These are phyloP conservation scores for Eulithis prunata DNA, from an alignment of 2,888 invertebrate species.

Conservation along the genomic window DNA sequence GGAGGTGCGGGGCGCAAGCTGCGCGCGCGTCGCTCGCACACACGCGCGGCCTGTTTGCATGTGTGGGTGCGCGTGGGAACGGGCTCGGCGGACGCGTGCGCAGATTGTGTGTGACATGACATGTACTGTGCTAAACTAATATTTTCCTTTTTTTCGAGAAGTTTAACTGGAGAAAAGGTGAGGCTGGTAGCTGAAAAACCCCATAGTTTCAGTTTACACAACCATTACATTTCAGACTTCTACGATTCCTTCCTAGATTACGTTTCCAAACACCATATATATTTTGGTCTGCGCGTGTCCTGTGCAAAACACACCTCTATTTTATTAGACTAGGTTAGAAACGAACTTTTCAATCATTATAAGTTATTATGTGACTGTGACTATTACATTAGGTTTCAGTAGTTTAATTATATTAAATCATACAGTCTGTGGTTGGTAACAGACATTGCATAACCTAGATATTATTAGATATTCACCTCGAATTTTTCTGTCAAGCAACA, in stretches of 20 bases:
- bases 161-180: slow-evolving; percentile 6
- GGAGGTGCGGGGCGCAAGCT: slow-evolving; percentile 59
- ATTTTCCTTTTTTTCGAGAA: slow-evolving; percentile 36
- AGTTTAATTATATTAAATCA: neutral
- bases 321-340: too few relatives aligned
- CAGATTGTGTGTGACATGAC: slow-evolving; percentile 75
- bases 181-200: neutral
- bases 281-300: too few relatives aligned
- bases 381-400: neutral
- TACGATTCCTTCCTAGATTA: too few relatives aligned
- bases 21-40: slow-evolving; percentile 68
- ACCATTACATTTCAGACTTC: too few relatives aligned
- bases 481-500: neutral
- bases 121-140: slow-evolving; percentile 58
- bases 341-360: too few relatives aligned
- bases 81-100: slow-evolving; percentile 76
- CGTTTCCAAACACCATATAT: too few relatives aligned
- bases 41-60: slow-evolving; percentile 35
- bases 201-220: neutral
- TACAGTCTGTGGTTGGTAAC: neutral
- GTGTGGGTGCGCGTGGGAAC: slow-evolving; percentile 79
- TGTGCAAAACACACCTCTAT: too few relatives aligned
- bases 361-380: too few relatives aligned
- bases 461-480: neutral
- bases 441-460: neutral